phyloP scores from a whole-genome alignment of 2,113 vertebrate species.

The Rhabdomys dilectus region DNA sequence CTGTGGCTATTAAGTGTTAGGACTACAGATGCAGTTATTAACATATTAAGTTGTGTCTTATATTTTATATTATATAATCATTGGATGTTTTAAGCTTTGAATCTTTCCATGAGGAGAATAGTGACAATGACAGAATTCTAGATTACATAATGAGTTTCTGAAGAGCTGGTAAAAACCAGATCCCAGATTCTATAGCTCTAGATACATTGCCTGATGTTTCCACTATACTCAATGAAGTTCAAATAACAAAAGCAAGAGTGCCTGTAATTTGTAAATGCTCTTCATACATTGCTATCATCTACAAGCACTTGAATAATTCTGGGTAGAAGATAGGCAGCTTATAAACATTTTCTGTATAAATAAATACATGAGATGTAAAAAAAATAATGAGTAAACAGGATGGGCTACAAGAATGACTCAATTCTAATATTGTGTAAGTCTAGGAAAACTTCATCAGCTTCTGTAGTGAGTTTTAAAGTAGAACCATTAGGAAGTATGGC shows the following conservation, averaged over 20 bases:
- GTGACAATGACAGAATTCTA: background rate
- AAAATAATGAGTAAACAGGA: background rate
- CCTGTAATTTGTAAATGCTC: background rate
- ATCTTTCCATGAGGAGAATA: background rate
- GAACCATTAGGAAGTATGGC: no score
- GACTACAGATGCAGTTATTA: background rate
- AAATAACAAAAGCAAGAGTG: background rate
- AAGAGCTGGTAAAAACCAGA: background rate
- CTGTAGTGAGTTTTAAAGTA: no score
- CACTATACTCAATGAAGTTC: background rate
- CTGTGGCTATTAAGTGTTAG: background rate
- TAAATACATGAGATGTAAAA: background rate
- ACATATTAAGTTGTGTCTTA: background rate
- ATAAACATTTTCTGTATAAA: background rate
- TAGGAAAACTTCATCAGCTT: background rate
- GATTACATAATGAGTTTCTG: background rate
- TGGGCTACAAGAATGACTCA: background rate
- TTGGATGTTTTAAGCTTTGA: background rate
- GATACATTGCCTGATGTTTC: background rate
- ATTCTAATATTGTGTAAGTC: background rate
- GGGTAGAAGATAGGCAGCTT: background rate
- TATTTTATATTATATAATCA: background rate
- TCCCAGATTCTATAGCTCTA: background rate
- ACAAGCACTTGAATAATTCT: background rate
- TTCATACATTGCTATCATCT: background rate